Percentiles rank a stretch among this genome's conserved stretches.
Evolutionary conservation across 2,113 vertebrate genomes (phyloP).

Genomic region (Cyphotilapia sp.): DNA sequence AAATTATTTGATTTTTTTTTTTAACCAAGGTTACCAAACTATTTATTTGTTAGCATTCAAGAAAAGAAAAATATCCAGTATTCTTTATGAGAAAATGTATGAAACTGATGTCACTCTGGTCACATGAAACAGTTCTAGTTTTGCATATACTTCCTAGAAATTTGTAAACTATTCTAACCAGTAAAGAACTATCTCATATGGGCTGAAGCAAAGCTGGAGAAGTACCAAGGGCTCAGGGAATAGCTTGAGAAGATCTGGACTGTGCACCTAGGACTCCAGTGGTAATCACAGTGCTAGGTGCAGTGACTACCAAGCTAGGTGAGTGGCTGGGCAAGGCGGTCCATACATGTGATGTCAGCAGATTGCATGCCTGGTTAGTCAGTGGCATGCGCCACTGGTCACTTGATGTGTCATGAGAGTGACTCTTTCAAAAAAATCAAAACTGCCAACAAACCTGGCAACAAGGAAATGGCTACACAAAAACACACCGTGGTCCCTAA

Average conservation of each 20-base stretch:
- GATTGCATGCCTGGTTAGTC: not conserved
- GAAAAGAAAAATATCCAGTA: not conserved
- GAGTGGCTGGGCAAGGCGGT: accelerated
- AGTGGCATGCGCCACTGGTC: not conserved
- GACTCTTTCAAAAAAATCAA: not conserved
- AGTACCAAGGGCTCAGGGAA: not conserved
- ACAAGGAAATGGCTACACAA: not conserved
- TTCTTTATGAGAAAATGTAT: not conserved
- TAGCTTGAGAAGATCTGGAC: not conserved
- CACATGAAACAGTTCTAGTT: not conserved
- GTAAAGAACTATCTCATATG: not conserved
- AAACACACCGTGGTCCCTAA: not conserved
- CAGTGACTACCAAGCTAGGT: not conserved
- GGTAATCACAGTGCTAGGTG: not conserved
- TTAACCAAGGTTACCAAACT: not conserved
- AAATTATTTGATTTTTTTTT: not conserved
- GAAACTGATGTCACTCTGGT: not conserved
- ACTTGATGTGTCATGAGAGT: not conserved
- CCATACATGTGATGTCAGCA: not conserved
- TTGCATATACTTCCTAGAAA: not conserved
- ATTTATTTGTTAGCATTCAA: not conserved
- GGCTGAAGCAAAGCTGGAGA: not conserved
- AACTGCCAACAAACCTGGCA: not conserved
- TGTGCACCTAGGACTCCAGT: not conserved
- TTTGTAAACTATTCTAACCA: not conserved